Percentiles rank a stretch among this genome's conserved stretches.
These are phyloP conservation scores for Chionoecetes opilio DNA, from an alignment of 1,140 invertebrate genomes.

Conservation along the genomic window DNA sequence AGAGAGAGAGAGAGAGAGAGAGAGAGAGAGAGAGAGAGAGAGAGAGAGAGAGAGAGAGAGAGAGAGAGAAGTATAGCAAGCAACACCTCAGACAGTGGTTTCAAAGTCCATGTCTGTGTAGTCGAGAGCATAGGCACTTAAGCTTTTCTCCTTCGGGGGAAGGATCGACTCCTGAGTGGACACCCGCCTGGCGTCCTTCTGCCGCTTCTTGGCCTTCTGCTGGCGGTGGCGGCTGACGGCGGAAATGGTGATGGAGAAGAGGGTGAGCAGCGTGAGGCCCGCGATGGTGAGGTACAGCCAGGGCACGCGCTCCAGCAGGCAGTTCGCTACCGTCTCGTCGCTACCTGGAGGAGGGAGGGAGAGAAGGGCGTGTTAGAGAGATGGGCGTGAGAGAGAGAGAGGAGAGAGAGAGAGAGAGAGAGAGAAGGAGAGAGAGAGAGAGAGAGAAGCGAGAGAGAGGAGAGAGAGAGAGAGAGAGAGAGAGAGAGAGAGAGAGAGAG, in stretches of 20 bases:
- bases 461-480: conserved; percentile 37
- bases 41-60: not conserved
- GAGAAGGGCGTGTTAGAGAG: not conserved
- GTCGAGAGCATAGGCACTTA: conserved; percentile 81
- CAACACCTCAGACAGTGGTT: conserved; percentile 76
- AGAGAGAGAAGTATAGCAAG: not conserved
- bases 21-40: not conserved
- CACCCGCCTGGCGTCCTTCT: conserved; percentile 76
- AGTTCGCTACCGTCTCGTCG: conserved; percentile 80
- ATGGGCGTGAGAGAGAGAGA: not conserved
- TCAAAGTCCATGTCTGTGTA: conserved; percentile 81
- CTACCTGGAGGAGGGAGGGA: conserved; percentile 68
- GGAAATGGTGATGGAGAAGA: conserved; percentile 77
- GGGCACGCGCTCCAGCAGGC: conserved; percentile 79
- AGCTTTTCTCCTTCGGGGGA: conserved; percentile 80
- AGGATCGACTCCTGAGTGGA: conserved; percentile 80
- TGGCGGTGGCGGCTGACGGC: conserved; percentile 75
- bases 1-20: conserved; percentile 15
- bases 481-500: too few relatives aligned
- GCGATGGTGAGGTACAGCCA: conserved; percentile 80
- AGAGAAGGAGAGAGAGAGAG: too few relatives aligned
- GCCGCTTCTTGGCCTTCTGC: conserved; percentile 71
- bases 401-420: not conserved
- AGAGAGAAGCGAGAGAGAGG: not conserved
- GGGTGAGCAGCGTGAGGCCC: conserved; percentile 69